Conservation (phyloP, 64 coral and sea anemone species). For the Actinia tenebrosa region DNA sequence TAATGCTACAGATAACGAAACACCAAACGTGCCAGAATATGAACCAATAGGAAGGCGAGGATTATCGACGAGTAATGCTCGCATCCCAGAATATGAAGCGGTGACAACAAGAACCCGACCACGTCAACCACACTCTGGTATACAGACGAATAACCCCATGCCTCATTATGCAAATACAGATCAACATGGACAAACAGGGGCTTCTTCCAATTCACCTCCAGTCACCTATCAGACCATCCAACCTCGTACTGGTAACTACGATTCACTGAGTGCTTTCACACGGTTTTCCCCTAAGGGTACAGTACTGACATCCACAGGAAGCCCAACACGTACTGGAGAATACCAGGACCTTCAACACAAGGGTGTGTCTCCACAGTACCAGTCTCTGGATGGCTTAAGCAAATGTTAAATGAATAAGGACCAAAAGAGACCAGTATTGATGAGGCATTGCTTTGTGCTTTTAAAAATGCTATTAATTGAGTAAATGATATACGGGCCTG, state of each 20-base stretch:
- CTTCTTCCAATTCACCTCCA: background rate
- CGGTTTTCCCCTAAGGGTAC: background rate
- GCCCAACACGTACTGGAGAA: background rate
- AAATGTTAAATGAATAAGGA: background rate
- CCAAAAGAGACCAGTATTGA: background rate
- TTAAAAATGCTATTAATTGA: no score
- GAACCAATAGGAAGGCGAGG: background rate
- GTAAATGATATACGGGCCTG: no score
- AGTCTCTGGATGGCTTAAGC: background rate
- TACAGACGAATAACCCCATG: background rate
- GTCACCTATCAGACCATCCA: background rate
- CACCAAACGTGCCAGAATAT: background rate
- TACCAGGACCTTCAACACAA: background rate
- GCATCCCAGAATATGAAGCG: background rate
- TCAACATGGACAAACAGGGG: background rate
- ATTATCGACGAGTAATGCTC: background rate
- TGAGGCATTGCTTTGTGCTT: no score
- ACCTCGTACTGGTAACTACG: background rate
- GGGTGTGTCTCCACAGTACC: background rate
- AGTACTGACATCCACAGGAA: no score
- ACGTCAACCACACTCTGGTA: background rate
- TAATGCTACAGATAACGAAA: background rate
- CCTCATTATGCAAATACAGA: background rate
- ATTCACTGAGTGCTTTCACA: background rate
- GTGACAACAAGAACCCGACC: background rate